These are phyloP conservation scores for Acronicta alni DNA, from an alignment of 2,888 invertebrate species.

Conservation along the genomic window DNA sequence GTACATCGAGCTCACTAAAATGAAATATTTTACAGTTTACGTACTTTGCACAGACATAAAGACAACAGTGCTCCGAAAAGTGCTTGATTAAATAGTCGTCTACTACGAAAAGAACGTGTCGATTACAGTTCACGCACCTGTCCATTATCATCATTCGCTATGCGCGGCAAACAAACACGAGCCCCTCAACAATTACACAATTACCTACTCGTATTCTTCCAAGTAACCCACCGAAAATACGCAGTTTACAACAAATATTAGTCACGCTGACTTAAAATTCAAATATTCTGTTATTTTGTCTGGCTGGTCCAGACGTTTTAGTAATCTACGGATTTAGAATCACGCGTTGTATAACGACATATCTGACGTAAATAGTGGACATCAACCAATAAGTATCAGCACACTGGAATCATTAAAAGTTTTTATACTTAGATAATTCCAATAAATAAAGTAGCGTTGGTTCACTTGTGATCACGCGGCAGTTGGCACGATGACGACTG, in stretches of 20 bases:
- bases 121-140: neutral
- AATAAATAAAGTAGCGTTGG: neutral
- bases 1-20: too few relatives aligned
- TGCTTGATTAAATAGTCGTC: too few relatives aligned
- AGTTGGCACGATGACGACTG: neutral
- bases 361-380: constrained; percentile 24
- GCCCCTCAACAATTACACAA: neutral
- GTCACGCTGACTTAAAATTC: neutral
- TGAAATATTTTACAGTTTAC: too few relatives aligned
- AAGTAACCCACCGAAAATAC: constrained; percentile 6
- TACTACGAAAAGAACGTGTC: neutral
- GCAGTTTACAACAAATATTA: constrained; percentile 9
- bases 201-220: neutral
- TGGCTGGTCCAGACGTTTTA: constrained; percentile 38
- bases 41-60: too few relatives aligned
- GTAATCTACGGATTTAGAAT: constrained; percentile 32
- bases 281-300: constrained; percentile 18
- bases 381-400: constrained; percentile 4
- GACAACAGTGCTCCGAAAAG: too few relatives aligned
- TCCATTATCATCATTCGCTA: neutral
- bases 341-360: constrained; percentile 8
- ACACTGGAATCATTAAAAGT: constrained; percentile 12
- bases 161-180: neutral
- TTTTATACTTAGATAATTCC: constrained; percentile 3
- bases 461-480: neutral